These are phyloP conservation scores for Mesocricetus auratus DNA, from an alignment of 2,113 vertebrate species.

Conservation along the genomic window DNA sequence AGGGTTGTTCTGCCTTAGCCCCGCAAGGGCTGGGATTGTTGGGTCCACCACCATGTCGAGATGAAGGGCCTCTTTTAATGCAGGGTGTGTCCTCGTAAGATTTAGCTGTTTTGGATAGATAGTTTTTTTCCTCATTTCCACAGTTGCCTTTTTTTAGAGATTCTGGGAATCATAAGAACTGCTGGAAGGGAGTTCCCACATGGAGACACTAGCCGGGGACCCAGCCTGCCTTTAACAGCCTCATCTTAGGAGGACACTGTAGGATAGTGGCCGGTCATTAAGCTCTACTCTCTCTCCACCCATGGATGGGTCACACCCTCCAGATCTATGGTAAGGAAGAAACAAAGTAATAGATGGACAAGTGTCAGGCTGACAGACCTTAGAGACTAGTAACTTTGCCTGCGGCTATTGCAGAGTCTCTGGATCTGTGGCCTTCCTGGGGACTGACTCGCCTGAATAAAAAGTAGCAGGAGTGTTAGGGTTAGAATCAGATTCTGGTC, in stretches of 20 bases:
- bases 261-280: neutral
- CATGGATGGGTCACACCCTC: neutral
- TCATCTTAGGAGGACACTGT: neutral
- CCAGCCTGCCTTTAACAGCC: neutral
- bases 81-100: neutral
- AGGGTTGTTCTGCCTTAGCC: neutral
- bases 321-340: neutral
- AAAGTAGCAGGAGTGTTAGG: neutral
- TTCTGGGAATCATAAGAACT: constrained; percentile 27
- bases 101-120: neutral
- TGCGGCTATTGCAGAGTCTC: neutral
- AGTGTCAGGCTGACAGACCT: neutral
- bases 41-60: neutral
- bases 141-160: constrained; percentile 19
- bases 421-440: neutral
- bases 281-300: neutral
- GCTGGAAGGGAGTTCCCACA: neutral
- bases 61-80: neutral
- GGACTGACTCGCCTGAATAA: neutral
- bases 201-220: neutral
- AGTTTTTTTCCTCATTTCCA: constrained; percentile 40
- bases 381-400: neutral
- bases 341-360: neutral
- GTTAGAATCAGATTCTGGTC: neutral
- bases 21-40: neutral